phyloP scores from a whole-genome alignment of 2,113 vertebrate genomes.

The Strix aluco region DNA sequence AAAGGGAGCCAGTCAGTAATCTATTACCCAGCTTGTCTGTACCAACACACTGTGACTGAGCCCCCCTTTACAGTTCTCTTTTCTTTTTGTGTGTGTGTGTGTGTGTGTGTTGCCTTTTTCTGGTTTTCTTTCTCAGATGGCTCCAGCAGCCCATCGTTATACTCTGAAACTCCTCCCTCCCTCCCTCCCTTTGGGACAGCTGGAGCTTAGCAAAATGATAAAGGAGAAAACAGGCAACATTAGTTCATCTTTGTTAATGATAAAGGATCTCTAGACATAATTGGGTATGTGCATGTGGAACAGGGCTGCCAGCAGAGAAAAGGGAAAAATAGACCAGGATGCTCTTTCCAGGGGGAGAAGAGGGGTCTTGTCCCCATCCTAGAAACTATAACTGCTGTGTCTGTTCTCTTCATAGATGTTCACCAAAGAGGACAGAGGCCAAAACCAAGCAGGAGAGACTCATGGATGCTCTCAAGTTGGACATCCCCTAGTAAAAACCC shows the following conservation, averaged over 20 bases:
- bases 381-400: background rate
- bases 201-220: background rate
- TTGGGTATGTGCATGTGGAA: background rate
- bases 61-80: background rate
- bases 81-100: background rate
- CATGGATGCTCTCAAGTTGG: background rate
- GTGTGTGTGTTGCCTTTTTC: background rate
- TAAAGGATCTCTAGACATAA: background rate
- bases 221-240: background rate
- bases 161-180: background rate
- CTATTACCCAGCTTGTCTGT: background rate
- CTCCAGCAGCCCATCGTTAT: background rate
- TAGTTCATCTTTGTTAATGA: background rate
- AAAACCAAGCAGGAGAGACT: background rate
- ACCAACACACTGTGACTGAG: background rate
- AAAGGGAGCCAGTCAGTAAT: background rate
- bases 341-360: background rate
- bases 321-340: background rate
- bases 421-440: background rate
- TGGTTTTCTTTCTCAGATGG: background rate
- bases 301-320: background rate
- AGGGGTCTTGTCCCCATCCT: fast-evolving
- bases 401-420: background rate
- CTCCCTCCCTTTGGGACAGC: background rate
- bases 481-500: background rate